Evolutionary conservation across 2,113 vertebrate species (phyloP), one percentile per base, ranked within the genome.

Genomic region (Dolichotis patagonum): DNA sequence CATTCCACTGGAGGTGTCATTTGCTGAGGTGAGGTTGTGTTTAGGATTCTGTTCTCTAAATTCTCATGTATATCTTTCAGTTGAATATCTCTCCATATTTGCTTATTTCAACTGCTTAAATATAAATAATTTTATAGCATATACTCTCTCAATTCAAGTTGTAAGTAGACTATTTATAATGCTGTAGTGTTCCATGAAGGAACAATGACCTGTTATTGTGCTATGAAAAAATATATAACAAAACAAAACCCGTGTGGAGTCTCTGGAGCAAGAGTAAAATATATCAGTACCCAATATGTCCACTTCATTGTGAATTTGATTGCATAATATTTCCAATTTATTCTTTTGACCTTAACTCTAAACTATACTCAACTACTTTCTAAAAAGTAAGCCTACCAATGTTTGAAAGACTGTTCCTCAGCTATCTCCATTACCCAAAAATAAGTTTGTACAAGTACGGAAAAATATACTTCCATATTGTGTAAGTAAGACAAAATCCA

Each of bases 241-340:
- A 43, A 81, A 20, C 1, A 24, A 80, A 35, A 12, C 52, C 56
- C 14, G 6, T 41, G 7, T 63, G 32, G 14, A 32, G 12, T 26
- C 75, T 63, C 7, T 41, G 17, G 1, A 69, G 38, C 35, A 13
- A 78, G 7, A 9, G 1, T 12, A 10, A 62, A 81, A 20, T 77
- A 1, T 4, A 8, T 52, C 54, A 17, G 0, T 35, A 4, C 17
- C 4, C 30, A 58, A 2, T 16, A 41, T 35, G n/a, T 20, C 5
- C 26, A 22, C 22, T 32, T 22, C 9, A 0, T 52, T 43, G 28
- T 63, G 28, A 17, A 73, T 65, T 89, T 81, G 32, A 78, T 30
- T 28, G 13, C 52, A 5, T 56, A 26, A 38, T 52, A 20, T 81
- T 85, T 60, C 41, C 63, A 52, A 20, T 16, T 65, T 56, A 24